A percentile compares a stretch with the other conserved stretches of the same genome.
phyloP scores from a whole-genome alignment of 1,140 invertebrate genomes.

The Protaetia brevitarsis region DNA sequence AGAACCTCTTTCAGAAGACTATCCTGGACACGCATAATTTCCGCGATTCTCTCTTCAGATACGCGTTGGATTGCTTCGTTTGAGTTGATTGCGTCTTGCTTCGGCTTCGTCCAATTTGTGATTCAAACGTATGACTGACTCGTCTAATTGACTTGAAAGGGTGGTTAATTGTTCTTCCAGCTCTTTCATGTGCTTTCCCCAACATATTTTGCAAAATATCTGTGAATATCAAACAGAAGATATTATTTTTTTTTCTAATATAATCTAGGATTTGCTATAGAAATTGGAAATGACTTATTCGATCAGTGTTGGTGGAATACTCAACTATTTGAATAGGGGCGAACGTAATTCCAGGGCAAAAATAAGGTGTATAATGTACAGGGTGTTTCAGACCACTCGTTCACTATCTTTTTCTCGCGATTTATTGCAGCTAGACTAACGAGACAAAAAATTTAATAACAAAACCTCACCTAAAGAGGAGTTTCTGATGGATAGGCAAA shows the following conservation, averaged over 20 bases:
- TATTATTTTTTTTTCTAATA: background rate
- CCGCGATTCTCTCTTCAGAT: constrained; percentile 51
- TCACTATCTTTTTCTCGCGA: too few species aligned
- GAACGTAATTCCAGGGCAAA: too few species aligned
- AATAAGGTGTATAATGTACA: too few species aligned
- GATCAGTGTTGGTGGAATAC: too few species aligned
- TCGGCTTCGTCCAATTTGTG: constrained; percentile 55
- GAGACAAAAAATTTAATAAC: too few species aligned
- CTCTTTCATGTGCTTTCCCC: constrained; percentile 55
- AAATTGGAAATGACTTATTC: background rate
- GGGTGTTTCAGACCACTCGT: too few species aligned
- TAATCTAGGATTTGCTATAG: background rate
- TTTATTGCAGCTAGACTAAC: too few species aligned
- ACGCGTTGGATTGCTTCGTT: constrained; percentile 50
- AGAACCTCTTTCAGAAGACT: constrained; percentile 45
- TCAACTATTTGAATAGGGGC: too few species aligned
- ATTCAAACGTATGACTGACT: constrained; percentile 49
- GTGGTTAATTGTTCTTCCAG: constrained; percentile 54
- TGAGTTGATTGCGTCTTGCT: constrained; percentile 52
- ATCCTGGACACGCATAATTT: constrained; percentile 46
- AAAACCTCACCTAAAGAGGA: too few species aligned
- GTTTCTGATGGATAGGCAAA: too few species aligned
- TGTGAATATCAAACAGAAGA: constrained; percentile 40
- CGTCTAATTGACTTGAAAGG: constrained; percentile 52
- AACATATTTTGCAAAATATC: constrained; percentile 58